Base-by-base conservation (phyloP, 2,888 invertebrate genomes). In the Serripes groenlandicus region DNA sequence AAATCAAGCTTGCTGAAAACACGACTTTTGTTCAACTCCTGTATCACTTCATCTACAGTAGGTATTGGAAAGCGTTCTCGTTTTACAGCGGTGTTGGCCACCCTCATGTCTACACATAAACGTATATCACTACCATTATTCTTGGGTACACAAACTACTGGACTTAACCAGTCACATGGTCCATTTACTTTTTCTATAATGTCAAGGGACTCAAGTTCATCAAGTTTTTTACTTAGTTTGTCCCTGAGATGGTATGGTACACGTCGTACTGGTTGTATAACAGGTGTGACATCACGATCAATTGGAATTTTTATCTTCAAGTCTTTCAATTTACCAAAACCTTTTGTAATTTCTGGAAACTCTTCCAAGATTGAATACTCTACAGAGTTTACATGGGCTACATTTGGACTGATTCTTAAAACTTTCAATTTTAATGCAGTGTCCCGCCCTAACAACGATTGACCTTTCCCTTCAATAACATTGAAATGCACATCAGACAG, bases 141-240 rank as follows among this genome's bases (percentile, higher is more conserved):
- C 75, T 88, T 89, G 82, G 83, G 88, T 11, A 88, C 87, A 15
- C 81, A 78, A 7, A 89, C 85, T 4, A 85, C 62, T 28, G 85
- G 85, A 34, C 81, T 82, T 11, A 88, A 80, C 88, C 88, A 88
- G n/a, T 75, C 64, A 34, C 74, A 85, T 7, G 87, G 85, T 23
- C 86, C 86, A n/a, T 81, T 62, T 7, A 85, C 89, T 54, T 76
- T 78, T 75, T 91, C 89, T 23, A 89, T 89, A n/a, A 90, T 82
- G 66, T 86, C 85, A 15, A 77, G 15, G 30, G 75, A n/a, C 68
- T 89, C 76, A n/a, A 68, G 23, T 68, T 68, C 68, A 34, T 68
- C 68, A n/a, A 68, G 2, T 87, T 87, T 73, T 37, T 86, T 52
- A n/a, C 85, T 30, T 18, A 90, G 49, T 72, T 88, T 84, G 1